These are phyloP conservation scores for Sipha flava DNA, from an alignment of 1,140 invertebrate species.

Conservation along the genomic window DNA sequence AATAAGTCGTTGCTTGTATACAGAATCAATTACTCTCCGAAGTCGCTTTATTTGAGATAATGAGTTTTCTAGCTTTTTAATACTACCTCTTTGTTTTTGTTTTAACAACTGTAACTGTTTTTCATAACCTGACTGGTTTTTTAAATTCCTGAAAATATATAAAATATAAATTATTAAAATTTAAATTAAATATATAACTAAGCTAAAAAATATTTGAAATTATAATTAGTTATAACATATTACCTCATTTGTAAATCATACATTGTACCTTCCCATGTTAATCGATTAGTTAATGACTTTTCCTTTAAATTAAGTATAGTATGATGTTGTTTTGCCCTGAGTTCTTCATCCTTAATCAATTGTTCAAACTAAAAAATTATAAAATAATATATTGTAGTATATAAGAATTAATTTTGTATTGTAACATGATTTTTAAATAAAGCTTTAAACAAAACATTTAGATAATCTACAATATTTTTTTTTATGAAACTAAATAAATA, in stretches of 20 bases:
- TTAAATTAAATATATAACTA: background rate
- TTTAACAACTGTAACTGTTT: conserved; percentile 7
- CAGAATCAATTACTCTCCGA: background rate
- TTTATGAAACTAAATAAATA: too few relatives aligned
- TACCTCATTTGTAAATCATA: background rate
- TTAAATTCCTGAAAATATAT: background rate
- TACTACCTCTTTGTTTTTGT: background rate
- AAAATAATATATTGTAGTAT: background rate
- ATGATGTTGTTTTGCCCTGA: background rate
- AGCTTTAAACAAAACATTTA: too few relatives aligned
- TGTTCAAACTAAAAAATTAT: conserved; percentile 17
- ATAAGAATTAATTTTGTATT: background rate
- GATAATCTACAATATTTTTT: too few relatives aligned
- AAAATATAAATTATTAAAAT: background rate
- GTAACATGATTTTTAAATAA: too few relatives aligned
- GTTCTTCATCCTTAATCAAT: conserved; percentile 15
- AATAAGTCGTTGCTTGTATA: background rate
- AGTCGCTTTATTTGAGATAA: background rate
- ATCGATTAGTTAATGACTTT: conserved; percentile 10
- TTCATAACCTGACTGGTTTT: background rate
- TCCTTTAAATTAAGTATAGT: background rate
- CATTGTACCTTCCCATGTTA: conserved; percentile 16
- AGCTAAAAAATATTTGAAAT: background rate
- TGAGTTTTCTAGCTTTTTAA: background rate
- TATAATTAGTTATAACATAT: too few relatives aligned